Conservation (phyloP, 2,888 invertebrate genomes). For the Morpho deidamia region DNA sequence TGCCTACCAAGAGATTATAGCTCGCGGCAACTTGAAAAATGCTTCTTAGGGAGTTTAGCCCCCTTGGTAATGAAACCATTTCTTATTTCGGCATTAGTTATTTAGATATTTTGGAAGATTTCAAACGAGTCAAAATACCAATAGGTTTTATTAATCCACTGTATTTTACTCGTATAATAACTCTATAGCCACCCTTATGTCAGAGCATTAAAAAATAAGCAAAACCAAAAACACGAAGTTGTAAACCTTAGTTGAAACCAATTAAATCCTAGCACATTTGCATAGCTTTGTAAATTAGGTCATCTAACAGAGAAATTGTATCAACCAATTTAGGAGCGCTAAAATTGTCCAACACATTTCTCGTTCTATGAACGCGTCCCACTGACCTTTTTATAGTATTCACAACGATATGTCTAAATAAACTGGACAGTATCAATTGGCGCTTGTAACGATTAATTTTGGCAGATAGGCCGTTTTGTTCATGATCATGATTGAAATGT, state of each 20-base stretch:
- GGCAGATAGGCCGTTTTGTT: constrained; percentile 45
- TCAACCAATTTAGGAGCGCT: constrained; percentile 17
- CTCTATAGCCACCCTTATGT: too few species aligned
- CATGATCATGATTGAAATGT: constrained; percentile 24
- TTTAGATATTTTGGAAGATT: too few species aligned
- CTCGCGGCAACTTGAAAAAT: too few species aligned
- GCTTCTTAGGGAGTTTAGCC: too few species aligned
- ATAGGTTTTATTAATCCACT: too few species aligned
- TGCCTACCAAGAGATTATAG: too few species aligned
- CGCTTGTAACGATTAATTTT: constrained; percentile 55
- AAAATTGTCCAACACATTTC: constrained; percentile 14
- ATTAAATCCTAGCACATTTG: not conserved
- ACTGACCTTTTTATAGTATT: constrained; percentile 41
- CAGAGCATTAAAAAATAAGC: too few species aligned
- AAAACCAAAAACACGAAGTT: not conserved
- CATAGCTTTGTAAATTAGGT: constrained; percentile 13
- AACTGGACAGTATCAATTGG: constrained; percentile 62
- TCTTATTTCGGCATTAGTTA: too few species aligned
- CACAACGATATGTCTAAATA: constrained; percentile 48
- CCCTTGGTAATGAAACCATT: too few species aligned
- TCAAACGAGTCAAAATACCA: too few species aligned
- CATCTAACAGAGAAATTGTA: constrained; percentile 18
- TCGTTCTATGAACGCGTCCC: constrained; percentile 32
- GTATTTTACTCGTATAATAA: too few species aligned
- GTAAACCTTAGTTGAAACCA: not conserved